Base-by-base conservation (phyloP, 2,888 invertebrate genomes). In the Adelphocoris suturalis region DNA sequence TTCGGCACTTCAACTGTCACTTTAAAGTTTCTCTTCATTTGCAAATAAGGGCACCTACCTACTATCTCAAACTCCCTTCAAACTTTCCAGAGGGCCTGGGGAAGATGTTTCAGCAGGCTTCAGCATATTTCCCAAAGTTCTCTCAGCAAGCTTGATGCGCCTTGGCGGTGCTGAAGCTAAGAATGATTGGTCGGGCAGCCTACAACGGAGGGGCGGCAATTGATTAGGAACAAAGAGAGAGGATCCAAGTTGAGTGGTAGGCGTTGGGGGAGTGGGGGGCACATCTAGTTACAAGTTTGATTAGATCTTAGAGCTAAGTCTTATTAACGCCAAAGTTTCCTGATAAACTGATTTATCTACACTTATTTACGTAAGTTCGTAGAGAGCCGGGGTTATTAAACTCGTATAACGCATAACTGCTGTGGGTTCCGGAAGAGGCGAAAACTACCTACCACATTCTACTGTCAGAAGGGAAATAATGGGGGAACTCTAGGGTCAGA, bases 241-340 rank as follows among this genome's bases (percentile, higher is more conserved):
- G 14, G 19, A n/a, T 47, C 23, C 68, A 55, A 28, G 37, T 37
- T 37, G 37, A 37, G 37, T n/a, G n/a, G n/a, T n/a, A n/a, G n/a
- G n/a, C n/a, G 7, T 37, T 37, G 37, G 37, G 37, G 7, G 37
- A 7, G 37, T 23, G 46, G 7, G 13, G 88, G 76, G 27, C 78
- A 78, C 88, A 88, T 88, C 88, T 88, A 78, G 88, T 88, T 88
- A 78, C 55, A 88, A 88, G 88, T 88, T 88, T 88, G 88, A 88
- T 88, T 88, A 88, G 88, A 88, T 88, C 61, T 76, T 55, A 78
- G 88, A n/a, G 80, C 80, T 88, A 88, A 88, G 88, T 88, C 88
- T 88, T 88, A 88, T 88, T 88, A 88, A 55, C 80, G 48, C 88
- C 80, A 37, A 52, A 88, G 78, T 88, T 88, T 88, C 88, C 52